Conservation (phyloP, 1,140 invertebrate species). For the Lepidurus packardi region DNA sequence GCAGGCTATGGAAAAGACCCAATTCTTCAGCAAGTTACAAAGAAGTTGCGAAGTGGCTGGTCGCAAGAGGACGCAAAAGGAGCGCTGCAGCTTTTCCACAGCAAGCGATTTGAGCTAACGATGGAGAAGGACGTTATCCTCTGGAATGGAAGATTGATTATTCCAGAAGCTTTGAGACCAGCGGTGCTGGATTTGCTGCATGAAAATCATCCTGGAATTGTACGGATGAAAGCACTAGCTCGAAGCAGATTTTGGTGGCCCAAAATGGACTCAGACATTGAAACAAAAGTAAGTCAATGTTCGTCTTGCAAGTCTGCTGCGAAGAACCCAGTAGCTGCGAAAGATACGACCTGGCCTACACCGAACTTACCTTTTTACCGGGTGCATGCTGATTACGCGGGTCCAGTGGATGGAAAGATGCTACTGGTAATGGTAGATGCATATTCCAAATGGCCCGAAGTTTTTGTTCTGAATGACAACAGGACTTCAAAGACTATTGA, state of each 20-base stretch:
- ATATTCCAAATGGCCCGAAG: conserved; percentile 47
- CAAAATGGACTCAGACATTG: conserved; percentile 47
- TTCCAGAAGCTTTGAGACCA: conserved; percentile 37
- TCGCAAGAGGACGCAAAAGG: conserved; percentile 12
- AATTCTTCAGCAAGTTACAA: conserved; percentile 25
- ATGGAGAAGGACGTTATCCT: conserved; percentile 7
- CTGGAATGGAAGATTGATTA: conserved; percentile 35
- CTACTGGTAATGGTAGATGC: conserved; percentile 48
- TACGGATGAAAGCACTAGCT: conserved; percentile 49
- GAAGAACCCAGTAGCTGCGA: conserved; percentile 32
- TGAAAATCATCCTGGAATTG: conserved; percentile 46
- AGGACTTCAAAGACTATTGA: conserved; percentile 31
- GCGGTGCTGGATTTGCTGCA: conserved; percentile 43
- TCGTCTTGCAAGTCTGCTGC: conserved; percentile 31
- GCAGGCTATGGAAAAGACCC: not conserved
- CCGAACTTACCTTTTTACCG: conserved; percentile 31
- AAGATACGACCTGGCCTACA: conserved; percentile 23
- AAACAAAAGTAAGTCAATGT: conserved; percentile 38
- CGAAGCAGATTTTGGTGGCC: conserved; percentile 48
- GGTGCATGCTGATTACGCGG: conserved; percentile 46
- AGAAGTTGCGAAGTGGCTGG: conserved; percentile 33
- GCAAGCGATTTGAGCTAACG: conserved; percentile 12
- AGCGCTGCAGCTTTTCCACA: conserved; percentile 25
- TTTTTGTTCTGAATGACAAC: conserved; percentile 34
- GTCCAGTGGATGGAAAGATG: conserved; percentile 42